These are phyloP conservation scores for Baronia brevicornis DNA, from an alignment of 2,888 invertebrate genomes.

Conservation along the genomic window DNA sequence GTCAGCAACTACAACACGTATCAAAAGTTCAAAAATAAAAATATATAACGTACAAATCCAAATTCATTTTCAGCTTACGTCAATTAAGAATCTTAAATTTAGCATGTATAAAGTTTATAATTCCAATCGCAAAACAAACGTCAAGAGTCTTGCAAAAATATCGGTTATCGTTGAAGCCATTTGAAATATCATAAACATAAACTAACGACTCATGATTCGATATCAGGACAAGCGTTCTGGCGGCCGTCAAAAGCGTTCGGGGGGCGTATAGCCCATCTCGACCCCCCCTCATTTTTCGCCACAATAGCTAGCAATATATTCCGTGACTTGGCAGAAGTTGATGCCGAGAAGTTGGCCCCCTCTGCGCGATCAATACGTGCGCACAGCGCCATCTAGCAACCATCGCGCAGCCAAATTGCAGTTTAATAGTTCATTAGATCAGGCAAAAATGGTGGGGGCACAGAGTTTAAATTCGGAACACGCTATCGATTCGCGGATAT, in stretches of 20 bases:
- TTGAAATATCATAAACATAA: slow-evolving; percentile 15
- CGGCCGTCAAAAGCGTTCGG: slow-evolving; percentile 34
- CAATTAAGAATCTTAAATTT: no score
- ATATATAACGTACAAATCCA: no score
- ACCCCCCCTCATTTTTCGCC: slow-evolving; percentile 68
- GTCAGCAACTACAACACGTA: no score
- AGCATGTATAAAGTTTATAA: no score
- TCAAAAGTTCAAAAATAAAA: no score
- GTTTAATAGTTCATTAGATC: slow-evolving; percentile 76
- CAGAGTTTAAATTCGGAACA: slow-evolving; percentile 70
- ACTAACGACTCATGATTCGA: slow-evolving; percentile 17
- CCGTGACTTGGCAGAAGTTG: slow-evolving; percentile 73
- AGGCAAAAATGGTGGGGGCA: slow-evolving; percentile 71
- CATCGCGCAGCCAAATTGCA: slow-evolving; percentile 74
- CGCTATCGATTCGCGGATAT: slow-evolving; percentile 60
- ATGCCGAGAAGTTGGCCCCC: slow-evolving; percentile 61
- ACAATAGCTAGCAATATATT: slow-evolving; percentile 73
- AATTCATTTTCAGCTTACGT: no score
- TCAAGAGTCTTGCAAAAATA: slow-evolving; percentile 4
- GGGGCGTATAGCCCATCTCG: slow-evolving; percentile 46
- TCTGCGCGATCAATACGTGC: slow-evolving; percentile 69
- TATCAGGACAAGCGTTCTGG: slow-evolving; percentile 13
- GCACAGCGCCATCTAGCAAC: slow-evolving; percentile 67
- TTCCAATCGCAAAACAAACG: slow-evolving; percentile 7
- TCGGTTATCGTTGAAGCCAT: slow-evolving; percentile 9